Percentiles rank a stretch among this genome's conserved stretches.
phyloP scores from a whole-genome alignment of 2,888 invertebrate species.

The Luperina nickerlii region DNA sequence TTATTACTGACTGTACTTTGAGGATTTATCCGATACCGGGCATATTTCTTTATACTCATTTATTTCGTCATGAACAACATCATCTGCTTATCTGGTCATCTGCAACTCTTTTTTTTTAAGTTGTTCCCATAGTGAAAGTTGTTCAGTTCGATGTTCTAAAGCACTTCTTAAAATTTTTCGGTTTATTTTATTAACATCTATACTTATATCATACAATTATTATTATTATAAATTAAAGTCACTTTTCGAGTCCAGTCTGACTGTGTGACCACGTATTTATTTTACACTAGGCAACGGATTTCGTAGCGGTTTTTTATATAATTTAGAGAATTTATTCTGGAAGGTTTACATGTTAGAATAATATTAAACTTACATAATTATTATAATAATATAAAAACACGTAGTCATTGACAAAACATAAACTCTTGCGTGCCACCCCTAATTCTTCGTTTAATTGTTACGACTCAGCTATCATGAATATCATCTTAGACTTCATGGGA shows the following conservation, averaged over 20 bases:
- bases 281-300: neutral
- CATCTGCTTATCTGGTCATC: too few species aligned
- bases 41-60: neutral
- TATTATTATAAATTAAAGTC: neutral
- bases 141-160: too few species aligned
- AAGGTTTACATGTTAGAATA: neutral
- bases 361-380: neutral
- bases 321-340: neutral
- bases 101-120: too few species aligned
- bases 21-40: neutral
- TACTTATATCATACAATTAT: neutral
- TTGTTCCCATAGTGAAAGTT: too few species aligned
- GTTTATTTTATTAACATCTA: too few species aligned
- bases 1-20: neutral
- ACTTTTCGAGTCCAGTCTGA: neutral
- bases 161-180: too few species aligned
- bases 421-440: slow-evolving; percentile 53
- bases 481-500: slow-evolving; percentile 88
- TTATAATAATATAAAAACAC: too few species aligned
- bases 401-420: neutral
- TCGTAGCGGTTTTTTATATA: neutral
- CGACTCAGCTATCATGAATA: slow-evolving; percentile 81
- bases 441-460: slow-evolving; percentile 87
- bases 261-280: neutral
- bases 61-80: too few species aligned